Percentiles rank a stretch among this genome's conserved stretches.
These are phyloP conservation scores for Drosophila hamatofila DNA, from an alignment of 2,888 invertebrate species.

Conservation along the genomic window DNA sequence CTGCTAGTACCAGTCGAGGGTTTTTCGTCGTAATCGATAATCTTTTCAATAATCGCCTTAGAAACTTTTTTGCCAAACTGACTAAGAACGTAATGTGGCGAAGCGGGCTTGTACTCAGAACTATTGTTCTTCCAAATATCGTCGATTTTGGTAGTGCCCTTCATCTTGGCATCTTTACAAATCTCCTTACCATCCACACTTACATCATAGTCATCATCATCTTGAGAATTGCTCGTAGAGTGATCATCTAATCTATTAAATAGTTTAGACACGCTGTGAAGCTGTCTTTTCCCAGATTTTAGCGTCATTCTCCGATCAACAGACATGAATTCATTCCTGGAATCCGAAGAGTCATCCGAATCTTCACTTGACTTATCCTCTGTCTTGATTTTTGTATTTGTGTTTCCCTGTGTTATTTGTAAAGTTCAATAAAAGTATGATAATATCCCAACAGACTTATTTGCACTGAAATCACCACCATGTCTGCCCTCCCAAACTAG, in stretches of 20 bases:
- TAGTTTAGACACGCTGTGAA: slow-evolving; percentile 75
- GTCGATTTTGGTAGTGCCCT: slow-evolving; percentile 67
- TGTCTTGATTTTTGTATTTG: slow-evolving; percentile 42
- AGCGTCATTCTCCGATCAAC: slow-evolving; percentile 56
- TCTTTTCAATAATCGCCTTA: slow-evolving; percentile 58
- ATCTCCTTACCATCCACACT: slow-evolving; percentile 51
- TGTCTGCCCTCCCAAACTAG: slow-evolving; percentile 3
- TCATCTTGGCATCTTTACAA: slow-evolving; percentile 33
- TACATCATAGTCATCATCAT: slow-evolving; percentile 71
- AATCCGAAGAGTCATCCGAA: slow-evolving; percentile 83
- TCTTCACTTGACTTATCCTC: slow-evolving; percentile 82
- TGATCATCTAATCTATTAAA: slow-evolving; percentile 71
- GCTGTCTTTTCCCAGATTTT: slow-evolving; percentile 37
- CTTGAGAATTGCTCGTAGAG: slow-evolving; percentile 82
- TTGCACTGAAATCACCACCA: slow-evolving; percentile 1
- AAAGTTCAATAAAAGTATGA: slow-evolving; percentile 27
- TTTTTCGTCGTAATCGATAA: slow-evolving; percentile 48
- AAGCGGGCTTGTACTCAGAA: slow-evolving; percentile 73
- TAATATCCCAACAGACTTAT: slow-evolving; percentile 1
- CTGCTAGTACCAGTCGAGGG: slow-evolving; percentile 24
- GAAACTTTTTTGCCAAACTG: slow-evolving; percentile 70
- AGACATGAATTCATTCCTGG: slow-evolving; percentile 79
- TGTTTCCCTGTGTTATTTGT: slow-evolving; percentile 51
- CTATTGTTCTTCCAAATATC: slow-evolving; percentile 78
- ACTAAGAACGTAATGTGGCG: slow-evolving; percentile 72